phyloP scores from a whole-genome alignment of 2,113 vertebrate species.

The Larimichthys crocea region DNA sequence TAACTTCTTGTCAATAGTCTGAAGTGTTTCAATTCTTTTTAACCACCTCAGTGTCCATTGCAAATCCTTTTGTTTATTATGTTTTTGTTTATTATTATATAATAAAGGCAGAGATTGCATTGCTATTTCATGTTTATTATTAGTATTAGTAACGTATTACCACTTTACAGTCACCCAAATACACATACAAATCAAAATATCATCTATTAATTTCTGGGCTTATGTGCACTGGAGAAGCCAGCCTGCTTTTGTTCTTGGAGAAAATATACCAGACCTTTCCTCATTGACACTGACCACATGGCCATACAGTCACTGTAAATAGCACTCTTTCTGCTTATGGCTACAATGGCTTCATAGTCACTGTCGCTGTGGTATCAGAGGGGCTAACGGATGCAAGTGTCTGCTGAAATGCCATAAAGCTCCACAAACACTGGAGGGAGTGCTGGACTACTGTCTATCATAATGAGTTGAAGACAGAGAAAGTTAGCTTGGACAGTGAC shows the following conservation, averaged over 20 bases:
- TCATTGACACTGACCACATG: conserved; percentile 45
- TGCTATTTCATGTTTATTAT: neutral
- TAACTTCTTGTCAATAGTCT: conserved; percentile 6
- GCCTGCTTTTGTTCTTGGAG: conserved; percentile 18
- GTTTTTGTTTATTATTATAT: neutral
- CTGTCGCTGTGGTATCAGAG: conserved; percentile 47
- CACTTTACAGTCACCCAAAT: neutral
- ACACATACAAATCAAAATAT: neutral
- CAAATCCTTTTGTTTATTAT: conserved; percentile 5
- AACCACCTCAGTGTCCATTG: neutral
- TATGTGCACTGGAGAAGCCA: neutral
- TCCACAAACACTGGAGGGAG: conserved; percentile 74
- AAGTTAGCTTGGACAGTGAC: neutral
- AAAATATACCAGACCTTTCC: conserved; percentile 39
- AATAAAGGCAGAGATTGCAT: neutral
- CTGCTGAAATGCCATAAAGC: conserved; percentile 41
- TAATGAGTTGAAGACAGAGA: neutral
- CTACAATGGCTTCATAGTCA: conserved; percentile 44
- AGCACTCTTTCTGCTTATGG: conserved; percentile 28
- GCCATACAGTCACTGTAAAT: conserved; percentile 37
- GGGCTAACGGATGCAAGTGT: conserved; percentile 32
- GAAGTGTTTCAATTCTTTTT: conserved; percentile 6
- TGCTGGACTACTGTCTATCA: conserved; percentile 37
- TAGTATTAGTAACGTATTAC: neutral
- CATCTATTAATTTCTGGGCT: neutral